A percentile compares a stretch with the other conserved stretches of the same genome.
Conservation (phyloP, 1,140 invertebrate species). For the Macrosteles quadrilineatus region DNA sequence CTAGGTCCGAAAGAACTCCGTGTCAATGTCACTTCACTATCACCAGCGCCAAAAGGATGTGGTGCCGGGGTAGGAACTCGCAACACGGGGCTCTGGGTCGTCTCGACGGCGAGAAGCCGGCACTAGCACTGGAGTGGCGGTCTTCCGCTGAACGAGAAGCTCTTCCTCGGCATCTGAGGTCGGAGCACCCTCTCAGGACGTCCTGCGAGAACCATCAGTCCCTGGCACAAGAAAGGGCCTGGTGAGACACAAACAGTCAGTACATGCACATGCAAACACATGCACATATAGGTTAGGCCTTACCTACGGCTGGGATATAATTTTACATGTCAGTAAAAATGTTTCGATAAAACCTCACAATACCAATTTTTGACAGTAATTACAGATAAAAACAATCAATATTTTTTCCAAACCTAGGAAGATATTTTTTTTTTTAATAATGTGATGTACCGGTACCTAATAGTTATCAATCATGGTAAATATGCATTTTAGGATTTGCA, state of each 20-base stretch:
- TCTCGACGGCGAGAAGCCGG: background rate
- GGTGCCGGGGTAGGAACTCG: conserved; percentile 29
- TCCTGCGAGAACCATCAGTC: conserved; percentile 4
- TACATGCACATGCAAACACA: background rate
- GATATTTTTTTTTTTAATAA: too few species aligned
- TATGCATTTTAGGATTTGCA: too few species aligned
- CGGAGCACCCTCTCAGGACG: conserved; percentile 22
- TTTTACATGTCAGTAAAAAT: too few species aligned
- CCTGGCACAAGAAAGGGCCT: conserved; percentile 28
- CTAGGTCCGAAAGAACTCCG: background rate
- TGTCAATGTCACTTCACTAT: background rate
- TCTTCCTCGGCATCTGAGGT: conserved; percentile 18
- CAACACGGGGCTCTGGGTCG: background rate
- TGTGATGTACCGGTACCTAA: too few species aligned
- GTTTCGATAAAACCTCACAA: too few species aligned
- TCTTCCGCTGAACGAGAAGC: conserved; percentile 20
- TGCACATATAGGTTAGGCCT: background rate
- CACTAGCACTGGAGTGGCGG: conserved; percentile 24
- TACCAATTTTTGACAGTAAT: too few species aligned
- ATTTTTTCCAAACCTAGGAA: too few species aligned
- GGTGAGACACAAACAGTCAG: conserved; percentile 16
- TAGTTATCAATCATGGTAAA: too few species aligned
- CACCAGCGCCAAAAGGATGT: conserved; percentile 25
- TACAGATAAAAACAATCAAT: too few species aligned
- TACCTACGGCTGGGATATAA: too few species aligned